These are phyloP conservation scores for Patagioenas fasciata DNA, from an alignment of 2,113 vertebrate genomes.

Conservation along the genomic window DNA sequence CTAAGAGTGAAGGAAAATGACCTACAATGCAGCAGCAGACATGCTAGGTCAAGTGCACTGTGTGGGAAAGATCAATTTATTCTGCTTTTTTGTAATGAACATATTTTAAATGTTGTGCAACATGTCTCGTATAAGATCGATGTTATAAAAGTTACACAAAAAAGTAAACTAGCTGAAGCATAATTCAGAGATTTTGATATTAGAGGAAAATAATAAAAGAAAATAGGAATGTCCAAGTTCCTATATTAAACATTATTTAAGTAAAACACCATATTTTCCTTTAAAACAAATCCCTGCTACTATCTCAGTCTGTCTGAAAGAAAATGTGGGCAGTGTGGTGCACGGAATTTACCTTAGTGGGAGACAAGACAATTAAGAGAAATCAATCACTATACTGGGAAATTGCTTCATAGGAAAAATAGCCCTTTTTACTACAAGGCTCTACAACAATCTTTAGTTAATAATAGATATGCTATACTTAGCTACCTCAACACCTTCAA, in stretches of 20 bases:
- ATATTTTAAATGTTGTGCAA: not conserved
- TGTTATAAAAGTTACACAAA: not conserved
- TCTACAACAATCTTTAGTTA: not conserved
- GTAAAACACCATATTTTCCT: not conserved
- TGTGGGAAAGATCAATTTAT: not conserved
- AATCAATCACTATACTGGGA: not conserved
- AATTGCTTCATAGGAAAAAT: not conserved
- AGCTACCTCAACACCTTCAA: not conserved
- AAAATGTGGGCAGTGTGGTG: rapidly evolving
- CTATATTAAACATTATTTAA: not conserved
- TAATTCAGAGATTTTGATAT: not conserved
- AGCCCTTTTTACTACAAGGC: not conserved
- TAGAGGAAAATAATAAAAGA: not conserved
- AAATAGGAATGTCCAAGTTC: not conserved
- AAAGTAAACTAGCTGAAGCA: not conserved
- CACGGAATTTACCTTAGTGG: not conserved
- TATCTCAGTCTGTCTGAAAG: not conserved
- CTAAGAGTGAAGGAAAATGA: not conserved
- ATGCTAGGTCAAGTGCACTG: not conserved
- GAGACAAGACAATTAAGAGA: not conserved
- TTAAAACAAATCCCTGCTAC: not conserved
- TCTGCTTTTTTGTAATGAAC: not conserved
- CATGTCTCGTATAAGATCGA: not conserved
- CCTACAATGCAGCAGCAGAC: not conserved
- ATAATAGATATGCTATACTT: not conserved